phyloP scores from a whole-genome alignment of 2,113 vertebrate genomes.

The Brachyistius frenatus region DNA sequence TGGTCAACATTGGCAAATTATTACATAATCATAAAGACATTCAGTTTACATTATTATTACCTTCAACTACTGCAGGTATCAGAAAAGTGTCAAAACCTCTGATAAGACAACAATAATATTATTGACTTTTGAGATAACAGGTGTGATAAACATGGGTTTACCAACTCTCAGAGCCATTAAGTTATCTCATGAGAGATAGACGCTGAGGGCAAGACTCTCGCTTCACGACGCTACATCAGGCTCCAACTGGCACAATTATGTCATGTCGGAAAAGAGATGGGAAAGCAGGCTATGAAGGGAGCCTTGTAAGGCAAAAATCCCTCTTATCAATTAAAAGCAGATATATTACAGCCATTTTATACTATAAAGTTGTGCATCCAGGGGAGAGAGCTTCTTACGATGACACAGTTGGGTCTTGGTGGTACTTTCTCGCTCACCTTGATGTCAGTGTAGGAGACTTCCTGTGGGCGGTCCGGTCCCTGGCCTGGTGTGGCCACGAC shows the following conservation, averaged over 20 bases:
- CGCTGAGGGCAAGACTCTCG: not conserved
- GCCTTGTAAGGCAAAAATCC: slow-evolving; percentile 1
- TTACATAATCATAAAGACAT: no score
- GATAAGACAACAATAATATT: not conserved
- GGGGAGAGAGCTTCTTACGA: not conserved
- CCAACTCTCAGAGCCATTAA: slow-evolving; percentile 19
- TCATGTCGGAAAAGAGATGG: not conserved
- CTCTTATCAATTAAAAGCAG: no score
- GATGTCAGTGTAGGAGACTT: slow-evolving; percentile 94
- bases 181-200: not conserved
- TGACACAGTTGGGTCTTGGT: not conserved
- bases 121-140: slow-evolving; percentile 4
- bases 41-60: not conserved
- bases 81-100: not conserved
- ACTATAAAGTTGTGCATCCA: not conserved
- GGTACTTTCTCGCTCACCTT: slow-evolving; percentile 81
- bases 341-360: no score
- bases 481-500: slow-evolving; percentile 94
- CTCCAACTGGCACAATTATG: slow-evolving; percentile 25
- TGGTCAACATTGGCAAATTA: no score
- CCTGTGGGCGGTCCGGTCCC: slow-evolving; percentile 92
- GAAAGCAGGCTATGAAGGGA: slow-evolving; percentile 8
- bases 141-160: slow-evolving; percentile 2
- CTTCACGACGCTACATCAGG: not conserved
- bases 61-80: not conserved